Evolutionary conservation across 2,888 invertebrate genomes (phyloP).

Genomic region (Margaritifera margaritifera): DNA sequence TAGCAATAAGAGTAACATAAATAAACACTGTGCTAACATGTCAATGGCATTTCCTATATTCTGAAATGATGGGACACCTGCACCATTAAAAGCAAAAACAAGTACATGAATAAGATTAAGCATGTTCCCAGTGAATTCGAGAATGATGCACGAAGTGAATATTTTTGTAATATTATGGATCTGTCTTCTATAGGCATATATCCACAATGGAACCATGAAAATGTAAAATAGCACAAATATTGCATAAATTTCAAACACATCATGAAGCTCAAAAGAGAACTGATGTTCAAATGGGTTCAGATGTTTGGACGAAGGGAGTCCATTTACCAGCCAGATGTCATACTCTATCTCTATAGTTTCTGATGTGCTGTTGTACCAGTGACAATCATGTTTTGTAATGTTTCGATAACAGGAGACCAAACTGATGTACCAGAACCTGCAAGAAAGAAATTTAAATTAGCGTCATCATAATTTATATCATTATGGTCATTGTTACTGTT

Average conservation of each 20-base stretch:
- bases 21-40: conserved; percentile 91
- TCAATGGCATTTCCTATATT: conserved; percentile 94
- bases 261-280: conserved; percentile 92
- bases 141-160: conserved; percentile 88
- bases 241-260: conserved; percentile 91
- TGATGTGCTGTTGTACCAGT: conserved; percentile 53
- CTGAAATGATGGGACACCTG: conserved; percentile 86
- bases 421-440: conserved; percentile 95
- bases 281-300: conserved; percentile 90
- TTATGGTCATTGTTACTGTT: not conserved
- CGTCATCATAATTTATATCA: not conserved
- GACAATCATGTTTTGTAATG: conserved; percentile 41
- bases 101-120: conserved; percentile 91
- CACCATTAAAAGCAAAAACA: conserved; percentile 92
- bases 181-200: conserved; percentile 91
- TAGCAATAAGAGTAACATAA: conserved; percentile 92
- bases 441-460: conserved; percentile 33
- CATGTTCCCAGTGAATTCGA: conserved; percentile 89
- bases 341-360: conserved; percentile 78
- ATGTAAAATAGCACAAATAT: conserved; percentile 90
- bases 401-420: conserved; percentile 90
- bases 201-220: conserved; percentile 89
- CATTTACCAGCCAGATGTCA: conserved; percentile 97
- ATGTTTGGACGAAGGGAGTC: conserved; percentile 88
- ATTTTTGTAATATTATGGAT: conserved; percentile 92